A percentile compares a stretch with the other conserved stretches of the same genome.
phyloP scores from a whole-genome alignment of 2,113 vertebrate species.

The Phalacrocorax aristotelis region DNA sequence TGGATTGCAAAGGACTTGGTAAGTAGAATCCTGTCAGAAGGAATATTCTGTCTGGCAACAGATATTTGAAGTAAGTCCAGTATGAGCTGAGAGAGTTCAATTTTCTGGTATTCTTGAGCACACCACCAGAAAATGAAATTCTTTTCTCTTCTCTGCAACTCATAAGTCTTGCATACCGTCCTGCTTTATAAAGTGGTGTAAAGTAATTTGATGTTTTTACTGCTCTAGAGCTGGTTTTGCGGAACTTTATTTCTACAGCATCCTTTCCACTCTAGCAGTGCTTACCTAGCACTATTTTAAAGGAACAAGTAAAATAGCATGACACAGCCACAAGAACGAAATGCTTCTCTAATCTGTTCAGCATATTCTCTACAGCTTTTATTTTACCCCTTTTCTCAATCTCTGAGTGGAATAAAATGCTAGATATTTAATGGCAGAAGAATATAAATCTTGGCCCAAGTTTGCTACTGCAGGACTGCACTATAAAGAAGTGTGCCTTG shows the following conservation, averaged over 20 bases:
- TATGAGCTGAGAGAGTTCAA: not conserved
- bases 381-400: not conserved
- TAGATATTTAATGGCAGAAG: not conserved
- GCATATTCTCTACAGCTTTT: not conserved
- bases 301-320: not conserved
- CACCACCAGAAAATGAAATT: not conserved
- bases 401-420: not conserved
- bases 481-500: not conserved
- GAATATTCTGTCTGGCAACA: conserved; percentile 37
- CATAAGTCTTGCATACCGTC: not conserved
- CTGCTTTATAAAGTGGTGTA: not conserved
- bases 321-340: not conserved
- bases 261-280: not conserved
- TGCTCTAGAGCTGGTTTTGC: not conserved
- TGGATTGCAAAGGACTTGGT: not conserved
- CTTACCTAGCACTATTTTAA: not conserved
- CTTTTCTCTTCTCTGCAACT: not conserved
- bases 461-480: not conserved
- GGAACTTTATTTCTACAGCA: not conserved
- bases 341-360: not conserved
- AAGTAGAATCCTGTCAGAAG: conserved; percentile 39
- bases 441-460: not conserved
- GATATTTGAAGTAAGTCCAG: conserved; percentile 25
- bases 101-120: conserved; percentile 26
- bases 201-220: not conserved